These are phyloP conservation scores for Scomber scombrus DNA, from an alignment of 2,113 vertebrate genomes.

Conservation along the genomic window DNA sequence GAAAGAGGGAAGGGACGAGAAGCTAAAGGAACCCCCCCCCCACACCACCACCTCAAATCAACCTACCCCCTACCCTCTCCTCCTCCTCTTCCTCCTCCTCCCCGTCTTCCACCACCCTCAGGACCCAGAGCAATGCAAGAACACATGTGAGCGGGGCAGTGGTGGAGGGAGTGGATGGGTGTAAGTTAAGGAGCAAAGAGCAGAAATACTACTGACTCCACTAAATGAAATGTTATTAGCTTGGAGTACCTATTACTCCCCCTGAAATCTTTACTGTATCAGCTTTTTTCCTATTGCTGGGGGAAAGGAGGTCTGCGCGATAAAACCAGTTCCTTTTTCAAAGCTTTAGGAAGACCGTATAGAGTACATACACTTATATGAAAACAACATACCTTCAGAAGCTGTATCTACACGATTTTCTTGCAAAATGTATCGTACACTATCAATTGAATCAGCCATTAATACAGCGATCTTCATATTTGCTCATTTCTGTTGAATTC, in stretches of 20 bases:
- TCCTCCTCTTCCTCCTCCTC: constrained; percentile 14
- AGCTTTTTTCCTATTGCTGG: not conserved
- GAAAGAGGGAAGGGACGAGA: constrained; percentile 62
- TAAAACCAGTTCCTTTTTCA: not conserved
- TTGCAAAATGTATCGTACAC: not conserved
- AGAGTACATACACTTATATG: not conserved
- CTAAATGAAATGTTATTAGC: constrained; percentile 74
- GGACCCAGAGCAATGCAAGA: constrained; percentile 78
- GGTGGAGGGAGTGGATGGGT: constrained; percentile 49
- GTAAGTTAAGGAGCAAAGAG: constrained; percentile 46
- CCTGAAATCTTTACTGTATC: not conserved
- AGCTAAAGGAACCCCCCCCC: constrained; percentile 53
- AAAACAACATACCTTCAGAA: not conserved
- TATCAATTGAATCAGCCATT: too few relatives aligned
- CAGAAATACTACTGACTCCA: constrained; percentile 50
- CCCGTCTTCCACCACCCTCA: constrained; percentile 53
- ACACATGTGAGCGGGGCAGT: constrained; percentile 62
- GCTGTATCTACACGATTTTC: not conserved
- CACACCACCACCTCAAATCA: constrained; percentile 3
- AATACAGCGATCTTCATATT: not conserved
- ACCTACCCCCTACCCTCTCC: constrained; percentile 6
- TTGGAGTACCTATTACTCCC: constrained; percentile 20
- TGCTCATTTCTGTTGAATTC: not conserved
- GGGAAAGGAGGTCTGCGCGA: constrained; percentile 3
- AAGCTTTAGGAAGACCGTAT: not conserved